A percentile compares a stretch with the other conserved stretches of the same genome.
Conservation (phyloP, 2,888 invertebrate genomes). For the Microplitis deprimator region DNA sequence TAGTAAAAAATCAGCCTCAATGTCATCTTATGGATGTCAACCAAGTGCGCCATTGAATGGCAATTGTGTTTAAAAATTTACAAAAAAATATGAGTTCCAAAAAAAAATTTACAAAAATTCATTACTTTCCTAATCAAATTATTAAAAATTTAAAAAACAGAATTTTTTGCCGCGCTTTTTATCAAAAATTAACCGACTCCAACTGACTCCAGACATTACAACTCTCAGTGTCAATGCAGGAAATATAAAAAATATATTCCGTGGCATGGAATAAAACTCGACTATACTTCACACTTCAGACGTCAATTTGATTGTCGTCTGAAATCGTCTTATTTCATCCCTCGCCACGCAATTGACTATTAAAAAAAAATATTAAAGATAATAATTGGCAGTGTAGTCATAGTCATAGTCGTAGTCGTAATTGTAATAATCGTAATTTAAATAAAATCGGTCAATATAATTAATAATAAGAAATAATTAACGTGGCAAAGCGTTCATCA, state of each 20-base stretch:
- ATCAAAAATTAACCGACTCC: too few relatives aligned
- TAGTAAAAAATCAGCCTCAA: too few relatives aligned
- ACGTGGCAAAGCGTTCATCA: slow-evolving; percentile 34
- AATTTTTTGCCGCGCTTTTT: not conserved
- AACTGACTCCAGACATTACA: too few relatives aligned
- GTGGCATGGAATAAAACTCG: too few relatives aligned
- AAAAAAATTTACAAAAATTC: not conserved
- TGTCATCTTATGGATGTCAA: too few relatives aligned
- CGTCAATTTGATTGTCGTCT: too few relatives aligned
- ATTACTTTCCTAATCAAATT: not conserved
- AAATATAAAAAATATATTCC: too few relatives aligned
- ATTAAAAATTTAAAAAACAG: not conserved
- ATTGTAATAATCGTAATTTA: not conserved
- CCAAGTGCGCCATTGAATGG: too few relatives aligned
- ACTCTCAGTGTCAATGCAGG: too few relatives aligned
- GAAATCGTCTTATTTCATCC: too few relatives aligned
- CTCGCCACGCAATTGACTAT: not conserved
- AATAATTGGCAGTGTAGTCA: slow-evolving; percentile 50
- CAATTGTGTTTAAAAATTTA: not conserved
- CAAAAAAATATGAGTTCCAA: not conserved
- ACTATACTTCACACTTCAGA: too few relatives aligned
- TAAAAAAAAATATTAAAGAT: slow-evolving; percentile 33
- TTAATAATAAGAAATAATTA: slow-evolving; percentile 37
- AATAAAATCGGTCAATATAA: slow-evolving; percentile 9
- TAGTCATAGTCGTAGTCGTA: slow-evolving; percentile 34